Conservation (phyloP, 2,888 invertebrate species). For the Hydraecia micacea region DNA sequence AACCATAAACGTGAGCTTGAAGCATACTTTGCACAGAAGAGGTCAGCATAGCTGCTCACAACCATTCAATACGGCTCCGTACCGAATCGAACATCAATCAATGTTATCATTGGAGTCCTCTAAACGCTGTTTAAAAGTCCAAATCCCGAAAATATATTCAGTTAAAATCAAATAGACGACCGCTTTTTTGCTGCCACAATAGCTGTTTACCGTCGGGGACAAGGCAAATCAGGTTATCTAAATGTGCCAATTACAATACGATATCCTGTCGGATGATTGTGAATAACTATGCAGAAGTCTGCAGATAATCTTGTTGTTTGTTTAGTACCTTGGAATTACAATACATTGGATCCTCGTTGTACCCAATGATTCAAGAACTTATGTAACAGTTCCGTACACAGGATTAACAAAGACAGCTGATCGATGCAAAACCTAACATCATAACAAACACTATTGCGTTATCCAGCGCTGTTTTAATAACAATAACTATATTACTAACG, state of each 20-base stretch:
- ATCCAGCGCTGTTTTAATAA: slow-evolving; percentile 67
- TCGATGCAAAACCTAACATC: slow-evolving; percentile 39
- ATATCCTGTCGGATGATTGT: not conserved
- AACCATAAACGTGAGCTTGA: slow-evolving; percentile 1
- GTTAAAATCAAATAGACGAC: too few relatives aligned
- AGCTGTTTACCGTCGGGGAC: not conserved
- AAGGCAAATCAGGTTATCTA: not conserved
- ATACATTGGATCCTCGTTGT: not conserved
- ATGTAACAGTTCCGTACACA: slow-evolving; percentile 30
- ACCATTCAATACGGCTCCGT: not conserved
- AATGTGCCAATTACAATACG: not conserved
- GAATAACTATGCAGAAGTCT: not conserved
- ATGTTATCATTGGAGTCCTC: not conserved
- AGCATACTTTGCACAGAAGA: not conserved
- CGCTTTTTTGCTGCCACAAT: not conserved
- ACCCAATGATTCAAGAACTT: slow-evolving; percentile 17
- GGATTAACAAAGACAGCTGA: slow-evolving; percentile 40
- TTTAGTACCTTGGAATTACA: not conserved
- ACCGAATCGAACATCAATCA: not conserved
- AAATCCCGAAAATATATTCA: not conserved
- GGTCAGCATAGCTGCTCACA: not conserved
- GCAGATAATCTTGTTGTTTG: not conserved
- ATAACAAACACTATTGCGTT: slow-evolving; percentile 57
- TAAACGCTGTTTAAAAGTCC: not conserved
- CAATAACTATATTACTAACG: slow-evolving; percentile 62